A percentile compares a stretch with the other conserved stretches of the same genome.
Evolutionary conservation across 2,888 invertebrate genomes (phyloP).

Genomic region (Willowsia nigromaculata): DNA sequence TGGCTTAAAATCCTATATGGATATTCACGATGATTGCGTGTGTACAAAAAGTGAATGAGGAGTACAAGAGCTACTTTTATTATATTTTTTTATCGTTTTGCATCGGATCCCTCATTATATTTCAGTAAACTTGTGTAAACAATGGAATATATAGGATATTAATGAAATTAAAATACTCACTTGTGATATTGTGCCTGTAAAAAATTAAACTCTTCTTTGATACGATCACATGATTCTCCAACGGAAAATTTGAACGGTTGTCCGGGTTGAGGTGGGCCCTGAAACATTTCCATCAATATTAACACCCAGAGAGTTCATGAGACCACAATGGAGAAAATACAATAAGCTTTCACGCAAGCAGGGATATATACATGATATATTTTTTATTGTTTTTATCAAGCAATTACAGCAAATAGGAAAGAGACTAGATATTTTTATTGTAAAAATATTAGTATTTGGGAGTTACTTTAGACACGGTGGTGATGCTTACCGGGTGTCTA

Average conservation of each 20-base stretch:
- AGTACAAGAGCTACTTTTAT: constrained; percentile 38
- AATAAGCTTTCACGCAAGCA: too few species aligned
- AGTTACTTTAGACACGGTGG: constrained; percentile 71
- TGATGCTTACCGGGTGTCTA: constrained; percentile 89
- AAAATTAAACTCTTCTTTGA: constrained; percentile 97
- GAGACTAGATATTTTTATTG: not conserved
- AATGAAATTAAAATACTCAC: constrained; percentile 83
- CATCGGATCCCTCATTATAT: constrained; percentile 20
- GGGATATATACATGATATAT: too few species aligned
- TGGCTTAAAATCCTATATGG: too few species aligned
- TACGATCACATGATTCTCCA: constrained; percentile 95
- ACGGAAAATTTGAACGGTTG: constrained; percentile 93
- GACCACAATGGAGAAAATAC: not conserved
- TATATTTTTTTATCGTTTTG: constrained; percentile 1
- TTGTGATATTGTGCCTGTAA: constrained; percentile 97
- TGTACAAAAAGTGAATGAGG: too few species aligned
- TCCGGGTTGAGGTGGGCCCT: constrained; percentile 78
- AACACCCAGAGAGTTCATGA: not conserved
- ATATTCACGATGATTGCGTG: too few species aligned
- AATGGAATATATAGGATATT: not conserved
- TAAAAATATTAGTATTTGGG: constrained; percentile 46
- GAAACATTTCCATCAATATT: constrained; percentile 31
- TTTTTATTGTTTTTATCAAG: too few species aligned
- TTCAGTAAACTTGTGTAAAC: not conserved
- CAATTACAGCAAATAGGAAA: not conserved